A percentile compares a stretch with the other conserved stretches of the same genome.
These are phyloP conservation scores for Coreius guichenoti DNA, from an alignment of 2,797 vertebrate species.

Conservation along the genomic window DNA sequence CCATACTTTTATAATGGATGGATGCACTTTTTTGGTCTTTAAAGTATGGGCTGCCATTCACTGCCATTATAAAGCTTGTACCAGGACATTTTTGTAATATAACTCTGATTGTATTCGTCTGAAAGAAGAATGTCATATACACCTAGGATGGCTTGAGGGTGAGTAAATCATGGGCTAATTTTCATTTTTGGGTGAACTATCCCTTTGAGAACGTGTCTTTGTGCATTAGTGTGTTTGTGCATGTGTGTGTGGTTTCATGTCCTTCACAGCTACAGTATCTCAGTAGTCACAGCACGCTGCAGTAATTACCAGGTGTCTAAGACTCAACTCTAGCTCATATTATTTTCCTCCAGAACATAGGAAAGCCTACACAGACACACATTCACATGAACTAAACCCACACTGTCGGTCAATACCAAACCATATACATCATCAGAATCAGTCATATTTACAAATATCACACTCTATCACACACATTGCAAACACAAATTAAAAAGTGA, in stretches of 20 bases:
- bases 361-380: slow-evolving; percentile 20
- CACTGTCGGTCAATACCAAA: slow-evolving; percentile 27
- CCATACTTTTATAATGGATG: no score
- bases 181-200: no score
- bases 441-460: slow-evolving; percentile 29
- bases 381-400: slow-evolving; percentile 21
- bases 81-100: no score
- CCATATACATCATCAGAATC: slow-evolving; percentile 15
- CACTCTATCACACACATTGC: slow-evolving; percentile 21
- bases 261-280: slow-evolving; percentile 29
- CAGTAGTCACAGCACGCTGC: slow-evolving; percentile 11
- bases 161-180: no score
- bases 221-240: neutral
- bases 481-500: neutral
- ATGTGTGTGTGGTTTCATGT: slow-evolving; percentile 6
- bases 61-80: no score
- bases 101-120: no score
- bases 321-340: slow-evolving; percentile 16
- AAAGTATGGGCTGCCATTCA: no score
- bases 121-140: no score
- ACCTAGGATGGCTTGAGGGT: no score
- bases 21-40: no score
- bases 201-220: neutral
- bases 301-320: slow-evolving; percentile 33
- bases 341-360: slow-evolving; percentile 24